Evolutionary conservation across 2,888 invertebrate species (phyloP), one percentile per base, ranked within the genome.

Genomic region (Tenthredo distinguenda): DNA sequence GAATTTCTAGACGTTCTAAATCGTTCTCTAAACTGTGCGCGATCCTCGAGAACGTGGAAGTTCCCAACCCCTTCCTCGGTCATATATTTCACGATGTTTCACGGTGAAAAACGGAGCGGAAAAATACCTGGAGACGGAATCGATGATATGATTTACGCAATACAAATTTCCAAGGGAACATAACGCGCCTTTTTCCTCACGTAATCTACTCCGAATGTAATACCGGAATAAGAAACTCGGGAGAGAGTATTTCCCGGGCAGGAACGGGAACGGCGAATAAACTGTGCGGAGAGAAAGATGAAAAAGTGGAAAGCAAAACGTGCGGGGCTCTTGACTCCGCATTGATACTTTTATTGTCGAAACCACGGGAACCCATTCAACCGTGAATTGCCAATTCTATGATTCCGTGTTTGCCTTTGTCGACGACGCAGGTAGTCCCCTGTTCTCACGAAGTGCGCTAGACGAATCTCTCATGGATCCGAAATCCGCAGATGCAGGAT

Each of bases 381-480:
- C 31, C 62, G 85, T 85, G 86, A 77, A 81, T 76, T 76, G 58
- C 85, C 85, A 85, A 84, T 86, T 86, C 85, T 37, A 31, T 58
- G 55, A 55, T 74, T 77, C 72, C 86, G 81, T 85, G 84, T 85
- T 55, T 40, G 79, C 26, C 21, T 43, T 58, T 86, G 84, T 76
- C 50, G 65, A 83, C 43, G 21, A 50, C 84, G 83, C 88, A 88
- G 88, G 88, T 87, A 88, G 87, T 84, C 85, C 43, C 87, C 74
- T 86, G 87, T 88, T 88, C 87, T 88, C 87, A 88, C 86, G 87
- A 83, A 72, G 71, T 85, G 84, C 62, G 79, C 18, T 21, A 55
- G 12, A 58, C 37, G 62, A 37, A n/a, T 62, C 62, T 62, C 62
- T 58, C 62, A 81, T 81, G 77, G 47, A 15, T 77, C 50, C 34